These are phyloP conservation scores for Diadegma fenestrale DNA, from an alignment of 2,888 invertebrate species.

Conservation along the genomic window DNA sequence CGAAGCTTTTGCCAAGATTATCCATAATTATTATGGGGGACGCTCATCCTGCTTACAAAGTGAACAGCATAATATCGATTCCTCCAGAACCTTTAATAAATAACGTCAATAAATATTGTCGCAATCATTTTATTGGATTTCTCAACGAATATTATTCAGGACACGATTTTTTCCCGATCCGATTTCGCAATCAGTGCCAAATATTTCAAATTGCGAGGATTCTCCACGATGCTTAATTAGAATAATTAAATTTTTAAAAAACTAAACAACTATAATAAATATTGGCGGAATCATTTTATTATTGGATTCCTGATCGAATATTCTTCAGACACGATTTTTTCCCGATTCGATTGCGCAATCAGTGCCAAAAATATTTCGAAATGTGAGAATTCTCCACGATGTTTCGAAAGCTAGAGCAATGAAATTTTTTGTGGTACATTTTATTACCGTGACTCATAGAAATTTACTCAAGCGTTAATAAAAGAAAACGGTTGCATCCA, in stretches of 20 bases:
- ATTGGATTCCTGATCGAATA: neutral
- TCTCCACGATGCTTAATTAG: neutral
- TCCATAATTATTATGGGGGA: slow-evolving; percentile 2
- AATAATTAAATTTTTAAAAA: no score
- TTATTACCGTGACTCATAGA: neutral
- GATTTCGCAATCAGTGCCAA: neutral
- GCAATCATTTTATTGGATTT: neutral
- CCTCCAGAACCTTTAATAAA: neutral
- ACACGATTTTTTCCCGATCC: neutral
- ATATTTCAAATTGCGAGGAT: neutral
- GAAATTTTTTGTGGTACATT: neutral
- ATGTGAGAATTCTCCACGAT: neutral
- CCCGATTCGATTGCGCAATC: neutral
- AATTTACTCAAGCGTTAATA: neutral
- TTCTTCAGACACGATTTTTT: neutral
- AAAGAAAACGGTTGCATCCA: neutral
- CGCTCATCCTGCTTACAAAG: neutral
- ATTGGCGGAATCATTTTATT: neutral
- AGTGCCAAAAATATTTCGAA: neutral
- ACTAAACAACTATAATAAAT: neutral
- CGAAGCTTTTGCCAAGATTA: neutral
- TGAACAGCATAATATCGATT: neutral
- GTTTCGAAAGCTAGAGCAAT: neutral
- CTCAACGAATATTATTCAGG: neutral
- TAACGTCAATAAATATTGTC: neutral